Evolutionary conservation across 2,888 invertebrate genomes (phyloP).

Genomic region (Ophraella communa): DNA sequence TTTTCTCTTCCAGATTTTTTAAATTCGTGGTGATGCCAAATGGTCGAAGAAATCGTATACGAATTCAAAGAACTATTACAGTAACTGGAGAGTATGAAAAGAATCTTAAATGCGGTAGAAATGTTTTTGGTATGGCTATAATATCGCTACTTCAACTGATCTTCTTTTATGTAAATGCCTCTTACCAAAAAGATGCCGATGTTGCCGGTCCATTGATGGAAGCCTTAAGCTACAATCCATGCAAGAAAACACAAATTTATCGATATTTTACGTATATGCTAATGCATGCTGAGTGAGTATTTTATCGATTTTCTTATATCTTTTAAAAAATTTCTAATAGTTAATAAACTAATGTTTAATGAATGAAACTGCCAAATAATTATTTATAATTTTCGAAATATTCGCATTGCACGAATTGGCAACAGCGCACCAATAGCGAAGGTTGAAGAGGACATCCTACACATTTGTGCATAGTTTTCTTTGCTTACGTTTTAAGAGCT

Average conservation of each 20-base stretch:
- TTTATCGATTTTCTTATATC: not conserved
- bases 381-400: no score
- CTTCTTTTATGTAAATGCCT: conserved; percentile 56
- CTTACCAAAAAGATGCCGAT: not conserved
- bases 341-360: no score
- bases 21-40: conserved; percentile 14
- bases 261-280: conserved; percentile 94
- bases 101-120: conserved; percentile 90
- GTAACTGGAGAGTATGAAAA: conserved; percentile 73
- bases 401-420: no score
- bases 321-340: no score
- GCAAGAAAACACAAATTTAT: conserved; percentile 86
- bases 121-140: conserved; percentile 87
- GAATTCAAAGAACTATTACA: conserved; percentile 38
- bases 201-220: conserved; percentile 61
- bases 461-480: no score
- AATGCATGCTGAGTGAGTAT: conserved; percentile 83
- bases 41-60: conserved; percentile 19
- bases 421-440: no score
- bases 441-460: no score
- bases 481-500: no score
- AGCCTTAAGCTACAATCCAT: conserved; percentile 85
- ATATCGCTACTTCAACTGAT: conserved; percentile 86
- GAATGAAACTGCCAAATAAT: no score
- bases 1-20: conserved; percentile 7